phyloP scores from a whole-genome alignment of 2,113 vertebrate genomes.

The Asarcornis scutulata region DNA sequence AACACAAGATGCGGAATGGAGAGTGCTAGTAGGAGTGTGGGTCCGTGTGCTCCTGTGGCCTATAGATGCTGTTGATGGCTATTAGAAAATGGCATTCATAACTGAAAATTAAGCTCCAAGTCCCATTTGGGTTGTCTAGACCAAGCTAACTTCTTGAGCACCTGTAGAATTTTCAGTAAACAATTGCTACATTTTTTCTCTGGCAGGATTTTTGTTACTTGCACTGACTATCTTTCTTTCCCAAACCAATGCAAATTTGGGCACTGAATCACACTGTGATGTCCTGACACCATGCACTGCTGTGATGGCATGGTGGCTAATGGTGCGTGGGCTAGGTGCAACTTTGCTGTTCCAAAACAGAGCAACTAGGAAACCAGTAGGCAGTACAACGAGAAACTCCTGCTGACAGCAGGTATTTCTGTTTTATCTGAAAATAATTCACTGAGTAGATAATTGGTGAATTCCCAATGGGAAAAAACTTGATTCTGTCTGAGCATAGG shows the following conservation, averaged over 20 bases:
- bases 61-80: neutral
- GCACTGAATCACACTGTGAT: constrained; percentile 46
- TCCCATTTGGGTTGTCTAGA: constrained; percentile 24
- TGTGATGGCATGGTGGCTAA: constrained; percentile 31
- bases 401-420: constrained; percentile 75
- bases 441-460: constrained; percentile 78
- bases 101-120: neutral
- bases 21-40: neutral
- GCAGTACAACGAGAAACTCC: constrained; percentile 57
- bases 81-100: neutral
- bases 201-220: constrained; percentile 46
- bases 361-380: constrained; percentile 17
- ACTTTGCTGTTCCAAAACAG: neutral
- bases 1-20: neutral
- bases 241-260: constrained; percentile 22
- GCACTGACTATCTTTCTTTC: neutral
- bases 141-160: constrained; percentile 54
- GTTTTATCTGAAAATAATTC: constrained; percentile 78
- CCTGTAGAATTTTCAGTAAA: constrained; percentile 39
- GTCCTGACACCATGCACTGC: constrained; percentile 26
- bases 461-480: constrained; percentile 76
- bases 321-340: constrained; percentile 41
- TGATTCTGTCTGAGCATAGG: constrained; percentile 78
- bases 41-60: neutral
- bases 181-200: constrained; percentile 35